A percentile compares a stretch with the other conserved stretches of the same genome.
These are phyloP conservation scores for Odocoileus virginianus DNA, from an alignment of 2,113 vertebrate species.

Conservation along the genomic window DNA sequence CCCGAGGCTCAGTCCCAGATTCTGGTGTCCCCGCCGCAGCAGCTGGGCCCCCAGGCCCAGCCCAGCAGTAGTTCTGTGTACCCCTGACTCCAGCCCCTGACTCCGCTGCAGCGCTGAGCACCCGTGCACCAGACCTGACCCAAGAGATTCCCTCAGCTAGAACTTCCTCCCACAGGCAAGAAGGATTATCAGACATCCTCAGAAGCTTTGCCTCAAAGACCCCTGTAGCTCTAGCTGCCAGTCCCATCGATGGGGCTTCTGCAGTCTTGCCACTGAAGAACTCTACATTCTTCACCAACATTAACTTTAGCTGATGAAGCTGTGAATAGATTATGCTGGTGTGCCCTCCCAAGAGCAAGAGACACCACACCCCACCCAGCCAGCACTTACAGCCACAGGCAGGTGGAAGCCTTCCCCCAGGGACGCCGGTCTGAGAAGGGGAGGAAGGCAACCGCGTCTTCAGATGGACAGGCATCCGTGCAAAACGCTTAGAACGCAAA, in stretches of 20 bases:
- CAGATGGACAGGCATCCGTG: background rate
- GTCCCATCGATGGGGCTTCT: background rate
- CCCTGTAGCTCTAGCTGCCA: background rate
- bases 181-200: background rate
- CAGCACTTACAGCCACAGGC: background rate
- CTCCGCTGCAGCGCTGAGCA: no score
- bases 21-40: rapidly evolving
- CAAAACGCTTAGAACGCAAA: background rate
- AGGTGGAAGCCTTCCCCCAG: background rate
- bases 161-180: background rate
- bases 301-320: background rate
- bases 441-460: background rate
- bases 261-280: background rate
- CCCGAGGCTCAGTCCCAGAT: background rate
- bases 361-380: background rate
- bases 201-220: background rate
- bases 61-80: rapidly evolving
- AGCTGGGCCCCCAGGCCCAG: no score
- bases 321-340: no score
- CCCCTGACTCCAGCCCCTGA: background rate
- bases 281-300: background rate
- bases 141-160: background rate
- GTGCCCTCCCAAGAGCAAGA: background rate
- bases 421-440: background rate
- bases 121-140: background rate